Conservation (phyloP, 2,113 vertebrate genomes). For the Symphodus melops region DNA sequence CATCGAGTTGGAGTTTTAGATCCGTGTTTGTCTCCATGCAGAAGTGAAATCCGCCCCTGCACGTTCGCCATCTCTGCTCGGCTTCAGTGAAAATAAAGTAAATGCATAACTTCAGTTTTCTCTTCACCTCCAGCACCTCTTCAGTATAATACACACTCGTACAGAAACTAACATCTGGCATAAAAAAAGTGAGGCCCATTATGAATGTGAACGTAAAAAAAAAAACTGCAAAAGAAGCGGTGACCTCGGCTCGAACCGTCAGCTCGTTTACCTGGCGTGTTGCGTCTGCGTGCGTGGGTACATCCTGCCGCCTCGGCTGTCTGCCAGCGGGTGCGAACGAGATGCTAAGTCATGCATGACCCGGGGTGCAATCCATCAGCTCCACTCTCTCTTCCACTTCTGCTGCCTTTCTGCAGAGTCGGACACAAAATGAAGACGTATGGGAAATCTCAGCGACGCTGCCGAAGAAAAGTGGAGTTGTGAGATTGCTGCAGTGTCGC, state of each 20-base stretch:
- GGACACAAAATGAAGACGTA: slow-evolving; percentile 53
- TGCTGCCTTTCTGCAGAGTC: slow-evolving; percentile 13
- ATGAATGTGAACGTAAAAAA: not conserved
- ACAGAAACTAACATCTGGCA: not conserved
- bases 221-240: not conserved
- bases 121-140: too few species aligned
- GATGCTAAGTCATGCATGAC: slow-evolving; percentile 61
- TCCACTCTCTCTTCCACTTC: slow-evolving; percentile 30
- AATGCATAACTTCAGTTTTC: too few species aligned
- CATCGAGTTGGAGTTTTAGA: too few species aligned
- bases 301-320: slow-evolving; percentile 11
- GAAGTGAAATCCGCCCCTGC: too few species aligned
- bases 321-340: slow-evolving; percentile 30
- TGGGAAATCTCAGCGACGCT: slow-evolving; percentile 23
- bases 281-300: not conserved
- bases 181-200: not conserved
- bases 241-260: slow-evolving; percentile 33
- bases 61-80: too few species aligned
- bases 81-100: too few species aligned
- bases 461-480: slow-evolving; percentile 1
- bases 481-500: slow-evolving; percentile 7
- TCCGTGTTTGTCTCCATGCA: too few species aligned
- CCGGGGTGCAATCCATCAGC: slow-evolving; percentile 54
- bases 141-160: not conserved
- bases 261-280: slow-evolving; percentile 33